Base-by-base conservation (phyloP, 1,140 invertebrate species). In the Musca vetustissima region DNA sequence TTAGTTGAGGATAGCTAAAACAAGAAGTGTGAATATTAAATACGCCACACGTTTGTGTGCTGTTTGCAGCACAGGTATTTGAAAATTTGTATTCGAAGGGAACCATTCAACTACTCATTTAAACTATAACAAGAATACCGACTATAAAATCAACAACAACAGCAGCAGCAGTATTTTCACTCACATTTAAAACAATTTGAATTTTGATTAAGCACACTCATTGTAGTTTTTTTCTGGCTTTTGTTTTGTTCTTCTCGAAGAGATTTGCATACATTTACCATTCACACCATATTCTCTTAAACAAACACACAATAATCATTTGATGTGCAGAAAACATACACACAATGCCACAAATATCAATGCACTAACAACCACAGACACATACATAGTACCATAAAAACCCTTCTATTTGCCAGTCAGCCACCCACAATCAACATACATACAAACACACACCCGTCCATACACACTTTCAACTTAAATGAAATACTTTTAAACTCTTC, bases 151-250 rank as follows among this genome's bases (percentile, higher is more conserved):
- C 36, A 43, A 43, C 6, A 43, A 8, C 36, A 43, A 11, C 36
- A 43, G 36, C 4, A 43, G 36, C 4, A 43, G 36, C 36, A 43
- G 36, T 11, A n/a, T 4, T 9, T 32, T 32, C n/a, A 59, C 25
- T 17, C 25, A 59, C 55, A 59, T 59, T 32, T 59, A 28, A 59
- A 59, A 59, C 24, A 32, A 59, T 59, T 59, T 59, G 55, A 59
- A 32, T 32, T 59, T 59, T 59, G 25, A 59, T 59, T 59, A 59
- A 59, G 55, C n/a, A 59, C 55, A n/a, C 15, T 28, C 13, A 28
- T 28, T 57, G 15, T 57, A 28, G 25, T 14, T 15, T 28, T 28
- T 4, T 25, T 59, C n/a, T n/a, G n/a, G n/a, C n/a, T n/a, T n/a
- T n/a, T n/a, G n/a, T n/a, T n/a, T n/a, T n/a, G 0, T 52, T 52